Conservation (phyloP, 2,113 vertebrate genomes). For the Charina bottae region DNA sequence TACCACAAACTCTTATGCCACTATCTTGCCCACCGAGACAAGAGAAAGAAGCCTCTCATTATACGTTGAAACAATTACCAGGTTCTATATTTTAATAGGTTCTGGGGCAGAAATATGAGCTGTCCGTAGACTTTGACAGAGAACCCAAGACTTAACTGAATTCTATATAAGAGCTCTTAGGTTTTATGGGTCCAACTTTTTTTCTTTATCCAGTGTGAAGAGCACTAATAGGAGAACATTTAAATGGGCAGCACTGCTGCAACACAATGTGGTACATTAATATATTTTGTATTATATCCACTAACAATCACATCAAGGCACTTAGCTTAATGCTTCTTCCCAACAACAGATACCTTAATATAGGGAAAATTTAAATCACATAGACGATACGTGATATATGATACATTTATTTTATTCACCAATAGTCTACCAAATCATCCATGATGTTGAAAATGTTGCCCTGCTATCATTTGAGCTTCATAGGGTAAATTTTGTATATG, state of each 20-base stretch:
- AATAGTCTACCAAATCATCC: neutral
- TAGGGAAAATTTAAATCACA: neutral
- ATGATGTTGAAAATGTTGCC: neutral
- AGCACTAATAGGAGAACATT: neutral
- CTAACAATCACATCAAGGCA: neutral
- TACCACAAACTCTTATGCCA: neutral
- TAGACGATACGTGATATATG: neutral
- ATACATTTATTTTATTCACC: neutral
- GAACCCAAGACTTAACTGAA: neutral
- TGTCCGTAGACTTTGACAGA: neutral
- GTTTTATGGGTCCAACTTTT: neutral
- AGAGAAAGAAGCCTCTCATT: neutral
- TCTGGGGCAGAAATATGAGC: neutral
- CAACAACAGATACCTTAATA: neutral
- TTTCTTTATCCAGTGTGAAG: neutral
- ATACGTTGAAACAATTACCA: neutral
- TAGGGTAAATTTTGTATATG: no score
- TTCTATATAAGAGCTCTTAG: neutral
- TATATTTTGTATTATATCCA: neutral
- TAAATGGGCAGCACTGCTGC: neutral
- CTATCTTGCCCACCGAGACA: neutral
- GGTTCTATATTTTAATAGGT: neutral
- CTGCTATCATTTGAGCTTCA: neutral
- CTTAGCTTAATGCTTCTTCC: neutral
- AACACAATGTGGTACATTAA: neutral